phyloP scores from a whole-genome alignment of 2,888 invertebrate species.

The Theristus sp. region DNA sequence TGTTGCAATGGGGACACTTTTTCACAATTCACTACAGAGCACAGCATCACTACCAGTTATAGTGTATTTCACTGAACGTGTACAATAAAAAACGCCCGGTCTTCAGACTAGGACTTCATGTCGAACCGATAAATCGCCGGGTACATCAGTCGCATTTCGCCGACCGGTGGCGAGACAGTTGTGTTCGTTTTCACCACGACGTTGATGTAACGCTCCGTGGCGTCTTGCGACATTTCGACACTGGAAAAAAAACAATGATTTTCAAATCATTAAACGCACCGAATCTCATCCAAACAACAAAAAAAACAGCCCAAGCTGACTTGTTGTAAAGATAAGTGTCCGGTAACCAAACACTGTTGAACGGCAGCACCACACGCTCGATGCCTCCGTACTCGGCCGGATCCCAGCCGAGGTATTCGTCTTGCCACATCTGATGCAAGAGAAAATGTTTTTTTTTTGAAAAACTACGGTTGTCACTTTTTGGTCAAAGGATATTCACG shows the following conservation, averaged over 20 bases:
- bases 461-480: too few relatives aligned
- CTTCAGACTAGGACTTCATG: too few relatives aligned
- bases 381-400: constrained; percentile 31
- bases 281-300: too few relatives aligned
- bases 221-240: not conserved
- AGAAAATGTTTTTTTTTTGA: not conserved
- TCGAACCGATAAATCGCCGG: constrained; percentile 24
- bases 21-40: too few relatives aligned
- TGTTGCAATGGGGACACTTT: too few relatives aligned
- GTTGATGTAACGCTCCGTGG: not conserved
- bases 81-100: too few relatives aligned
- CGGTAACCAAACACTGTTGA: constrained; percentile 25
- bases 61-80: too few relatives aligned
- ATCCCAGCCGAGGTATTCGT: constrained; percentile 34
- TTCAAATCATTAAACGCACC: not conserved
- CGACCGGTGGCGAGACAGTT: not conserved
- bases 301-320: too few relatives aligned
- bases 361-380: constrained; percentile 27
- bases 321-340: constrained; percentile 26
- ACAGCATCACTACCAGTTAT: too few relatives aligned
- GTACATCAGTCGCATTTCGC: constrained; percentile 20
- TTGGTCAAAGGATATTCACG: too few relatives aligned
- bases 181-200: not conserved
- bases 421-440: constrained; percentile 32
- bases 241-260: not conserved